Evolutionary conservation across 2,888 invertebrate species (phyloP).

Genomic region (Atherix ibis): DNA sequence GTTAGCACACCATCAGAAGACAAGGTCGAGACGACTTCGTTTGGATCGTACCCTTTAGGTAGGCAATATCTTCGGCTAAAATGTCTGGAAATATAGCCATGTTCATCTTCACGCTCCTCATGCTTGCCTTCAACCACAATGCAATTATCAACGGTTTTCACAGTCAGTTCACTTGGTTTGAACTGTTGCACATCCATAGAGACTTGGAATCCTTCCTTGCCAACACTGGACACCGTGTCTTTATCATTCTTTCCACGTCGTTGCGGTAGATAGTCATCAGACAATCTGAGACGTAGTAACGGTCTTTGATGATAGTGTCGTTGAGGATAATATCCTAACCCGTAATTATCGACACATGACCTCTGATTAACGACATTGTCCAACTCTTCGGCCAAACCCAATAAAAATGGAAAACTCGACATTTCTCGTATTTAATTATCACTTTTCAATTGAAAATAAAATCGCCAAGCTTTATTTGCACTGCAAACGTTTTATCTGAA

Average conservation of each 20-base stretch:
- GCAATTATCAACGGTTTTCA: conserved; percentile 57
- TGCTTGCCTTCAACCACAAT: conserved; percentile 60
- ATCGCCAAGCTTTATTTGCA: too few species aligned
- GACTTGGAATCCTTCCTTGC: conserved; percentile 52
- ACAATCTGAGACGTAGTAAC: background rate
- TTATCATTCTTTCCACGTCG: background rate
- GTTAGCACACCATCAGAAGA: conserved; percentile 58
- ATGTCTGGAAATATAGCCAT: conserved; percentile 56
- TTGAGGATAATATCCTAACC: conserved; percentile 4
- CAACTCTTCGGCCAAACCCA: conserved; percentile 2
- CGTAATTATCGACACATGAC: conserved; percentile 1
- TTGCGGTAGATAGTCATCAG: background rate
- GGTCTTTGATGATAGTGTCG: background rate
- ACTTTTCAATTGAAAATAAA: too few species aligned
- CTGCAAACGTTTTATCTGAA: too few species aligned
- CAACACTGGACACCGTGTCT: conserved; percentile 18
- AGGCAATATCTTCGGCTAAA: conserved; percentile 57
- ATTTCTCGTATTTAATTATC: conserved; percentile 1
- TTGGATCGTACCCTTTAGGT: conserved; percentile 59
- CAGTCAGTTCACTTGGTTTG: conserved; percentile 58
- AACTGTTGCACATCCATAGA: conserved; percentile 63
- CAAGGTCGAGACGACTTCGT: conserved; percentile 52
- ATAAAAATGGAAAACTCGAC: conserved; percentile 1
- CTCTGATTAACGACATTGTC: background rate
- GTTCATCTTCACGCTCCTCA: conserved; percentile 53